phyloP scores from a whole-genome alignment of 2,888 invertebrate species.

The Caenorhabditis sulstoni region DNA sequence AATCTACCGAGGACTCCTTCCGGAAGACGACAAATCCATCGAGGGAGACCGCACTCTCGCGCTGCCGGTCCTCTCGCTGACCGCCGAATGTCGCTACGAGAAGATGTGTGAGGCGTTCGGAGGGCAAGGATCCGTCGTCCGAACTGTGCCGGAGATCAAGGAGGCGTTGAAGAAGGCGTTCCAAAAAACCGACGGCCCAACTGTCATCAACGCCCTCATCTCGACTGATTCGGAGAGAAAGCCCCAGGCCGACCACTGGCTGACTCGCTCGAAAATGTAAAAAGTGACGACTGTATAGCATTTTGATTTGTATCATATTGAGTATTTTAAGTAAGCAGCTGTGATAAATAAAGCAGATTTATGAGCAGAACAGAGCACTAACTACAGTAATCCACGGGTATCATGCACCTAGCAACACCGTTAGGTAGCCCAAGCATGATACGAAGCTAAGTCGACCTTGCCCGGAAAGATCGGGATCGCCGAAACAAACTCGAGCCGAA shows the following conservation, averaged over 20 bases:
- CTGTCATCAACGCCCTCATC: conserved; percentile 92
- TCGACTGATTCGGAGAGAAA: conserved; percentile 91
- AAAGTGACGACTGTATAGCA: not conserved
- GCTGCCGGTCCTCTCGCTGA: conserved; percentile 89
- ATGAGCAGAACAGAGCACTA: too few species aligned
- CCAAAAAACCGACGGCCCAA: conserved; percentile 85
- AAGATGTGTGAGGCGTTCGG: conserved; percentile 92
- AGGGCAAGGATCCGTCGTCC: conserved; percentile 88
- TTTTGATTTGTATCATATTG: conserved; percentile 13
- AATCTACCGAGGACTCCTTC: conserved; percentile 91
- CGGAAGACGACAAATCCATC: conserved; percentile 87
- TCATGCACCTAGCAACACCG: too few species aligned
- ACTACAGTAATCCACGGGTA: too few species aligned
- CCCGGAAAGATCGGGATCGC: too few species aligned
- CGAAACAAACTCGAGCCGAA: too few species aligned
- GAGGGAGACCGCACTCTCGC: conserved; percentile 86
- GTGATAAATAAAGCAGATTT: conserved; percentile 40
- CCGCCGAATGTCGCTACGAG: conserved; percentile 90
- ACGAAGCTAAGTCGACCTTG: too few species aligned
- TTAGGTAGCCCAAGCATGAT: too few species aligned
- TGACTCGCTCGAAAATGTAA: conserved; percentile 89
- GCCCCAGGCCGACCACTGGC: conserved; percentile 92
- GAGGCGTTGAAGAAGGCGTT: conserved; percentile 61
- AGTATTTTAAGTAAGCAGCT: conserved; percentile 8
- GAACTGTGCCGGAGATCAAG: conserved; percentile 85